A percentile compares a stretch with the other conserved stretches of the same genome.
Conservation (phyloP, 2,888 invertebrate species). For the Stenchaetothrips biformis region DNA sequence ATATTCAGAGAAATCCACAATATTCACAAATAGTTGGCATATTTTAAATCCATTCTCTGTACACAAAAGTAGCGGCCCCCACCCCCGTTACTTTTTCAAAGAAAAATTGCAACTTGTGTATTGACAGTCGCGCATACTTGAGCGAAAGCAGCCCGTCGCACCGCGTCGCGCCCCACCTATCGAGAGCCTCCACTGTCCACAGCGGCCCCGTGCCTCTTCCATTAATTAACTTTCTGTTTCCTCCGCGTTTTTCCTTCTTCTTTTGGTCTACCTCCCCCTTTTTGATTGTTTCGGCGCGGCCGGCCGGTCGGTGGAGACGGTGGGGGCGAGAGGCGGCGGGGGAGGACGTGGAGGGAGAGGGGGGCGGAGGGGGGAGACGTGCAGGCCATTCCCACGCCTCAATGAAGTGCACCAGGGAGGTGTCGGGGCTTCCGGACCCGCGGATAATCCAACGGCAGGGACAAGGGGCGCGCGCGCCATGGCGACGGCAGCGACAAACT, state of each 20-base stretch:
- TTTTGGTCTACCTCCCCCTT: neutral
- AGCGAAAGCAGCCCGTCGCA: too few species aligned
- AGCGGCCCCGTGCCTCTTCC: too few species aligned
- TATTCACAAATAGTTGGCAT: too few species aligned
- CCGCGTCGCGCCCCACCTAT: neutral
- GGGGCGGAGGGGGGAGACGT: neutral
- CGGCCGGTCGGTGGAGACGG: neutral
- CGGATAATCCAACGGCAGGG: too few species aligned
- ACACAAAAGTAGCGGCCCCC: too few species aligned
- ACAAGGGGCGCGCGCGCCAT: too few species aligned
- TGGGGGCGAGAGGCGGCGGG: neutral
- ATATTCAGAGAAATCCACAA: too few species aligned
- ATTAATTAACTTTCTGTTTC: conserved; percentile 24
- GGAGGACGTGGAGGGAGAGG: neutral
- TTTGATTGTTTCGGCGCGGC: neutral
- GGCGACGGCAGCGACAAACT: too few species aligned
- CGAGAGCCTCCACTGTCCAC: neutral
- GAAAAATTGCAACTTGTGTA: too few species aligned
- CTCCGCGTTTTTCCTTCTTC: conserved; percentile 9
- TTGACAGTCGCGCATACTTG: too few species aligned
- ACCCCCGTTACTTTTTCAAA: too few species aligned
- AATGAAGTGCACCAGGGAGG: neutral
- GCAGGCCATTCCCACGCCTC: conserved; percentile 6
- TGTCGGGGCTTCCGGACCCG: neutral
- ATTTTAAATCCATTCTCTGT: too few species aligned